Base-by-base conservation (phyloP, 2,797 vertebrate genomes). In the Falco columbarius region DNA sequence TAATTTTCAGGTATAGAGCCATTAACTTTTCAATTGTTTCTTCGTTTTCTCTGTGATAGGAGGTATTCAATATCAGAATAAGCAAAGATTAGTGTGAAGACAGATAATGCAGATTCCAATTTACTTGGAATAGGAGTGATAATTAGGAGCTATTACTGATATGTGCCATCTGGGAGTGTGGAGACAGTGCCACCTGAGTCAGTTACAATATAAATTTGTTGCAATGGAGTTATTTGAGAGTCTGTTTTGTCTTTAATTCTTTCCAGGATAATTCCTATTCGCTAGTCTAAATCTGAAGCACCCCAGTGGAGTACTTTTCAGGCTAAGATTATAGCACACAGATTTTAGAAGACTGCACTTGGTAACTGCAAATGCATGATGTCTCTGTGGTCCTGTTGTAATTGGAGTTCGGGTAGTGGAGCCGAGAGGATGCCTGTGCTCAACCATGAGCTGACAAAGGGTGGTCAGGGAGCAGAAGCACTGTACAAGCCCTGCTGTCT, bases 71-170 rank as follows among this genome's bases (percentile, higher is more conserved):
- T 92, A 26, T 70, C 63, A 82, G 86, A 94, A 87, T 82, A 96
- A 89, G 46, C 44, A 89, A 74, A 67, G 40, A 95, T 93, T 94
- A 94, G 55, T 70, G 38, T 47, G 66, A 80, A 72, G 62, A 51
- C 55, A 88, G 61, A 86, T 86, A 82, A 82, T 88, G 36, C 72
- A 88, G 83, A 66, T 88, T 94, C 71, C 47, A 82, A 63, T 59
- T 94, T 80, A 38, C 47, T 61, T 73, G 46, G 36, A 94, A 92
- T 72, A 47, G 20, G 66, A 94, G 44, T 54, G 66, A 59, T 93
- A 93, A 96, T 94, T 87, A 96, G 73, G 86, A 94, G 59, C 56
- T 89, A 54, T 80, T 95, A 92, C 65, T 93, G 91, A 66, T 93
- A 70, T 55, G 17, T 85, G 52, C 68, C 81, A 63, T 66, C 59